Percentiles rank a stretch among this genome's conserved stretches.
Conservation (phyloP, 2,888 invertebrate species). For the Doris montereyensis region DNA sequence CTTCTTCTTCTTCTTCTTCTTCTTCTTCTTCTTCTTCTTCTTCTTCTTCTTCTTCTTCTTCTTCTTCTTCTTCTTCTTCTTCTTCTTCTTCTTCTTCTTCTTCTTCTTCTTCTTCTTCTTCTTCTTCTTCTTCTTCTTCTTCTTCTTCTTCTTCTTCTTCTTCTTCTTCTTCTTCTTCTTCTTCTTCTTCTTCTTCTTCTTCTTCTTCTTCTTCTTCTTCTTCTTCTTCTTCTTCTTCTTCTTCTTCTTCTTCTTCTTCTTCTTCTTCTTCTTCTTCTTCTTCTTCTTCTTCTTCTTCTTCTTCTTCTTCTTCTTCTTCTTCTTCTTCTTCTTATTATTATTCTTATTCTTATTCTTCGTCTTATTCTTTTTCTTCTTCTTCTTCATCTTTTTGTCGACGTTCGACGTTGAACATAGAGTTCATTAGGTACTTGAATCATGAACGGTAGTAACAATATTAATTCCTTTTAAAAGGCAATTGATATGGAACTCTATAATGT, state of each 20-base stretch:
- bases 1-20: not conserved
- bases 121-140: slow-evolving; percentile 23
- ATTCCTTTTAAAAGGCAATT: no score
- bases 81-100: not conserved
- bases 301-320: slow-evolving; percentile 4
- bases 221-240: not conserved
- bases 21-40: slow-evolving; percentile 5
- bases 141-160: not conserved
- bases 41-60: not conserved
- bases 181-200: not conserved
- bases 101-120: slow-evolving; percentile 2
- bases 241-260: not conserved
- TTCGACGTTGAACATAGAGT: no score
- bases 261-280: slow-evolving; percentile 13
- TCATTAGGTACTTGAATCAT: no score
- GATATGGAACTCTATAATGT: no score
- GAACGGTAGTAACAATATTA: no score
- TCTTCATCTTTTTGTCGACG: not conserved
- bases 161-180: not conserved
- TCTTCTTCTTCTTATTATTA: no score
- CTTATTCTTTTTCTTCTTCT: not conserved
- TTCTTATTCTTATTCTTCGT: no score
- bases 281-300: not conserved
- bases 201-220: not conserved
- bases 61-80: slow-evolving; percentile 15